Evolutionary conservation across 92 coral and sea anemone species (phyloP), one percentile per base, ranked within the genome.

Genomic region (Zoanthus solanderi): DNA sequence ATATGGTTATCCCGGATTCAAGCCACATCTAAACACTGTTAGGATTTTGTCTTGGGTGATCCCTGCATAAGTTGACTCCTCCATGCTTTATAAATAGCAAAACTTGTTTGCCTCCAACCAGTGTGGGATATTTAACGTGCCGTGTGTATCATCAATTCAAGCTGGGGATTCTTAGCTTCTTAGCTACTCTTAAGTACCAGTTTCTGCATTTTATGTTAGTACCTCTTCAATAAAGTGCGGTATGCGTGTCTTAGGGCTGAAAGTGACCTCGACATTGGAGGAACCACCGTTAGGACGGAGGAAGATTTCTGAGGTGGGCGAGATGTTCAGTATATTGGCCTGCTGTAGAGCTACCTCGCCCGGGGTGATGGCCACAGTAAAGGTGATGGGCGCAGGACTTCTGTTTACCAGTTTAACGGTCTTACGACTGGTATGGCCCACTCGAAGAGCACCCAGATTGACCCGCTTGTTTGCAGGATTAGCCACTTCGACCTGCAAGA

Each of bases 151-250:
- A 37, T 1, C 42, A 23, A 23, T 23, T 23, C 23, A 37, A 37
- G 42, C 42, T 37, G 42, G 42, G 42, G 4, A 4, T 2, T 37
- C 42, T 37, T 37, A 37, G 2, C 4, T 37, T 37, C 2, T 37
- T 37, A 37, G 42, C 42, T 37, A 37, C 1, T 37, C 42, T 23
- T 30, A 15, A 53, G 8, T 23, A n/a, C 42, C 42, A 34, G 42
- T 34, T 3, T 34, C 42, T 34, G 42, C 3, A 34, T 37, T 37
- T 37, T 37, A 37, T 37, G 42, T 37, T 28, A 88, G 65, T 50
- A 97, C 99, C 95, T 97, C 99, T 54, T 97, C 99, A 72, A 97
- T 92, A 80, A 97, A 97, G 71, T 92, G 98, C 11, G 99, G 97
- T 80, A 97, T 97, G 71, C 99, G 95, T 17, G 93, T 89, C 83